These are phyloP conservation scores for Bibio marci DNA, from an alignment of 2,888 invertebrate genomes.

Conservation along the genomic window DNA sequence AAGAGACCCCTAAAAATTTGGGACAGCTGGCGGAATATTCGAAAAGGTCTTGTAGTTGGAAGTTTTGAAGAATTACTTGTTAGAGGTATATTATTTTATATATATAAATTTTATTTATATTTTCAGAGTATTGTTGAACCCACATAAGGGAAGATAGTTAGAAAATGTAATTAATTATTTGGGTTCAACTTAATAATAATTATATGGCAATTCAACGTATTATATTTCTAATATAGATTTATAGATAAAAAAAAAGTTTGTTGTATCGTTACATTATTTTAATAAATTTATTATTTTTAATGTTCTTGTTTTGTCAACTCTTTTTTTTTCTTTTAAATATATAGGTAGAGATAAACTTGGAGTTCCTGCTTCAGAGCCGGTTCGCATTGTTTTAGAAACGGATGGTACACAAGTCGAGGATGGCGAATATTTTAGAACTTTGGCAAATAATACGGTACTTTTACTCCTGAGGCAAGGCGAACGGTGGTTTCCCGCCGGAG, in stretches of 20 bases:
- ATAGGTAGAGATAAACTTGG: slow-evolving; percentile 79
- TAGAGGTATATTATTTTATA: slow-evolving; percentile 39
- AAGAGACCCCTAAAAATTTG: slow-evolving; percentile 95
- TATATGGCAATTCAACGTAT: too few species aligned
- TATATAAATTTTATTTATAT: slow-evolving; percentile 2
- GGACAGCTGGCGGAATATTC: slow-evolving; percentile 86
- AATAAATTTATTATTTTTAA: not conserved
- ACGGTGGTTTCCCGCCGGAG: slow-evolving; percentile 85
- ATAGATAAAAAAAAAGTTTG: too few species aligned
- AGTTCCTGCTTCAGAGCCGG: slow-evolving; percentile 70
- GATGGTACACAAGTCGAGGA: slow-evolving; percentile 96
- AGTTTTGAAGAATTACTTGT: slow-evolving; percentile 78
- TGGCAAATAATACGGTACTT: slow-evolving; percentile 80
- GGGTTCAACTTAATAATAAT: too few species aligned
- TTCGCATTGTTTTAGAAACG: slow-evolving; percentile 79
- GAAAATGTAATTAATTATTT: too few species aligned
- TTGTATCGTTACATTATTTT: too few species aligned
- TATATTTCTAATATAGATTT: too few species aligned
- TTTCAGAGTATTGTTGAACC: not conserved
- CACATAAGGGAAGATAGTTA: too few species aligned
- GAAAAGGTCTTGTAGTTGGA: slow-evolving; percentile 83
- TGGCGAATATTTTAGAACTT: slow-evolving; percentile 87
- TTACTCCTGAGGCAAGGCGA: slow-evolving; percentile 77
- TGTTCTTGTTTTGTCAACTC: too few species aligned
- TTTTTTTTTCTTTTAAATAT: too few species aligned